These are phyloP conservation scores for Meliscaeva auricollis DNA, from an alignment of 2,888 invertebrate species.

Conservation along the genomic window DNA sequence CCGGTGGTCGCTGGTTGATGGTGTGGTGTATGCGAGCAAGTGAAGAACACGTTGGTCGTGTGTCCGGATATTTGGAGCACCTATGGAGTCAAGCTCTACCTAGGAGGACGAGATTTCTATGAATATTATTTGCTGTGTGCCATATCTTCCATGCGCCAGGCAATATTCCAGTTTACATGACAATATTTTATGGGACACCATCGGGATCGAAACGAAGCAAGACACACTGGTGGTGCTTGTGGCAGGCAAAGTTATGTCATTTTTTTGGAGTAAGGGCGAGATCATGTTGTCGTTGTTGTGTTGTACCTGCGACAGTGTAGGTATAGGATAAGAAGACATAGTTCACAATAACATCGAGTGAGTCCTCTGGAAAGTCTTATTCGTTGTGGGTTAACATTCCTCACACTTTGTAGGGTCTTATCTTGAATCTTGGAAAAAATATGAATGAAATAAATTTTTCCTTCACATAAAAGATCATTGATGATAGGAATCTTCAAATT, in stretches of 20 bases:
- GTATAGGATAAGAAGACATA: neutral
- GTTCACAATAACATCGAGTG: neutral
- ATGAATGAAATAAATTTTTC: neutral
- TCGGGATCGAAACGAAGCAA: constrained; percentile 36
- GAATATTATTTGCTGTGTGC: constrained; percentile 37
- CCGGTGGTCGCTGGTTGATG: constrained; percentile 6
- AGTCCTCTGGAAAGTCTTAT: neutral
- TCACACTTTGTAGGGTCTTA: neutral
- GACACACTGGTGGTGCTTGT: constrained; percentile 59
- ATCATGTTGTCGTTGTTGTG: constrained; percentile 23
- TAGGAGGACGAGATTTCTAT: constrained; percentile 21
- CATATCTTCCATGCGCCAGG: constrained; percentile 48
- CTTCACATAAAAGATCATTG: neutral
- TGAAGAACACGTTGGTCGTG: constrained; percentile 65
- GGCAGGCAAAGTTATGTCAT: constrained; percentile 66
- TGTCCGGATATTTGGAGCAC: constrained; percentile 72
- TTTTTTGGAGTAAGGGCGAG: constrained; percentile 48
- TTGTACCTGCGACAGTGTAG: neutral
- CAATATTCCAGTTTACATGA: constrained; percentile 62
- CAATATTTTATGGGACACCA: constrained; percentile 56
- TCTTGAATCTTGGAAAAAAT: neutral
- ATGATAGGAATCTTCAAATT: neutral
- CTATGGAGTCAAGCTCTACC: constrained; percentile 52
- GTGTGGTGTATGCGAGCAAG: constrained; percentile 37
- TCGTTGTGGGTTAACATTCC: neutral